Evolutionary conservation across 2,113 vertebrate species (phyloP).

Genomic region (Pedionomus torquatus): DNA sequence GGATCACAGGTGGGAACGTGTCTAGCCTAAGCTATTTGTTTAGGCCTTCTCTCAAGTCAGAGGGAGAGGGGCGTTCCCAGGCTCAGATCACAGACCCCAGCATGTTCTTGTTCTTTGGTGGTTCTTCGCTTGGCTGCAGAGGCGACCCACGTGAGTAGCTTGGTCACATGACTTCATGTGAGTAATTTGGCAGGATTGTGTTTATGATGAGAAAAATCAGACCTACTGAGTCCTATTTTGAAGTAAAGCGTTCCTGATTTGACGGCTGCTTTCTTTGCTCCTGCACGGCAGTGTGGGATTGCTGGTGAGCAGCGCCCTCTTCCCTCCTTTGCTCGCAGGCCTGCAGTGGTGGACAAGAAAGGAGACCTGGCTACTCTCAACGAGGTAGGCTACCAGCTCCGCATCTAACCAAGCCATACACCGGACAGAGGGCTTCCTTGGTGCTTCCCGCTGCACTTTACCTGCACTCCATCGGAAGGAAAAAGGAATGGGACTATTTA

Average conservation of each 20-base stretch:
- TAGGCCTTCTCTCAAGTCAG: not conserved
- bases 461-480: conserved; percentile 41
- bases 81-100: not conserved
- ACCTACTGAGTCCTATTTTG: not conserved
- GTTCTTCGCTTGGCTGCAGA: not conserved
- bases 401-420: conserved; percentile 79
- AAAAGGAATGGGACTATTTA: conserved; percentile 55
- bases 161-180: accelerated
- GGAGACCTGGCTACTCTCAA: conserved; percentile 87
- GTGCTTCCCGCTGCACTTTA: conserved; percentile 76
- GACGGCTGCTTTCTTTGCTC: accelerated
- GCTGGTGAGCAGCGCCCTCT: not conserved
- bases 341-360: conserved; percentile 86
- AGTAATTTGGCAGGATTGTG: not conserved
- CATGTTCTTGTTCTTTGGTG: not conserved
- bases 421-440: conserved; percentile 11
- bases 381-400: conserved; percentile 93
- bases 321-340: conserved; percentile 72
- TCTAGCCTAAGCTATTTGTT: not conserved
- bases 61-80: not conserved
- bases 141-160: not conserved
- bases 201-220: not conserved
- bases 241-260: not conserved
- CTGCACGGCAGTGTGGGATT: accelerated
- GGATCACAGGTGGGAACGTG: not conserved